Conservation (phyloP, 2,797 vertebrate species). For the Eutrigla gurnardus region DNA sequence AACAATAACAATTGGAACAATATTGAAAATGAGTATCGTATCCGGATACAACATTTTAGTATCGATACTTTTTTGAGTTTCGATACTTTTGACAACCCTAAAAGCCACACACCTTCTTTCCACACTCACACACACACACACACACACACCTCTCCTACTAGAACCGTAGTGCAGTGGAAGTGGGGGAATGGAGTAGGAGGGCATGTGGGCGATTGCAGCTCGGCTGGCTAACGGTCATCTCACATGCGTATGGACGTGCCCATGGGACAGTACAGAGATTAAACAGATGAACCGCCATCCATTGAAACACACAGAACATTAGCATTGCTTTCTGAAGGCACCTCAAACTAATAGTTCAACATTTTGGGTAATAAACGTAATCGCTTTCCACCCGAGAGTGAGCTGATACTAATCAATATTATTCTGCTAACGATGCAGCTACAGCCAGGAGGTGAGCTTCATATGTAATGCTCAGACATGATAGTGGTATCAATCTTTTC, state of each 20-base stretch:
- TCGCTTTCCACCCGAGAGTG: background rate
- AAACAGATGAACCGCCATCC: background rate
- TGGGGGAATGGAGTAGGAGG: constrained; percentile 22
- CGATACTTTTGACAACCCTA: no score
- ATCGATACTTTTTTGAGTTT: no score
- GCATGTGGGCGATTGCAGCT: constrained; percentile 31
- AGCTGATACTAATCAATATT: background rate
- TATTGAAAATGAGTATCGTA: no score
- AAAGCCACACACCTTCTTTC: constrained; percentile 4
- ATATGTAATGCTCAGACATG: background rate
- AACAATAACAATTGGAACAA: no score
- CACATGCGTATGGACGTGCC: constrained; percentile 55
- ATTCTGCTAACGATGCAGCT: background rate
- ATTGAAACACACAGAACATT: background rate
- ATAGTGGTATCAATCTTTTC: background rate
- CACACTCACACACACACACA: constrained; percentile 4
- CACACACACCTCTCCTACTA: background rate
- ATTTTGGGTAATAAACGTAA: background rate
- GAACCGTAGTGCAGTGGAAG: constrained; percentile 50
- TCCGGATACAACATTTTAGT: no score
- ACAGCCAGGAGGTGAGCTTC: background rate
- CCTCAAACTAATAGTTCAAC: background rate
- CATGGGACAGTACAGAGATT: constrained; percentile 30
- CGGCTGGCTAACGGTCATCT: constrained; percentile 55
- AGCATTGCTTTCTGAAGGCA: background rate